Evolutionary conservation across 1,140 invertebrate species (phyloP).

Genomic region (Antheraea mylitta): DNA sequence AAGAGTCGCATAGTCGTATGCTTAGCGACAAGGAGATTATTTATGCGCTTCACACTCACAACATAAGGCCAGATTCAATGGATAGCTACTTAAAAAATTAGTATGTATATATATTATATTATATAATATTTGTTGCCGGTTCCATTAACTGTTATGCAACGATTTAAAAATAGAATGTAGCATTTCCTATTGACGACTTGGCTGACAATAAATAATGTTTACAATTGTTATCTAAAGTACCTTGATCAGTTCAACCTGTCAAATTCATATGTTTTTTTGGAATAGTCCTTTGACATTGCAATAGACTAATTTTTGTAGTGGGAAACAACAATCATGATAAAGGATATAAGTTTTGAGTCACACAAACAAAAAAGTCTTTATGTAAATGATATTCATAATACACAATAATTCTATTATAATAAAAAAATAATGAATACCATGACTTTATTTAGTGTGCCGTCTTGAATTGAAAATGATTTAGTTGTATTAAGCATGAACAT

Average conservation of each 20-base stretch:
- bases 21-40: slow-evolving; percentile 96
- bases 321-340: not conserved
- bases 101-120: slow-evolving; percentile 82
- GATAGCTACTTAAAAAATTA: slow-evolving; percentile 93
- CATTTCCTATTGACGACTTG: slow-evolving; percentile 13
- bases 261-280: not conserved
- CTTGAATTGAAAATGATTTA: no score
- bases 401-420: no score
- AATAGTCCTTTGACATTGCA: not conserved
- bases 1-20: slow-evolving; percentile 96
- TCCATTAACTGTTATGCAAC: slow-evolving; percentile 59
- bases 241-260: slow-evolving; percentile 29
- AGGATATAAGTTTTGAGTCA: no score
- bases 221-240: slow-evolving; percentile 26
- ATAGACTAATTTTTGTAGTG: not conserved
- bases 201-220: slow-evolving; percentile 18
- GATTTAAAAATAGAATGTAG: slow-evolving; percentile 52
- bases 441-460: no score
- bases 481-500: no score
- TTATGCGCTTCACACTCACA: slow-evolving; percentile 96
- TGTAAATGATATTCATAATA: no score
- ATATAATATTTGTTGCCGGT: slow-evolving; percentile 28
- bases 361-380: no score
- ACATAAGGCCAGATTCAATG: slow-evolving; percentile 92
- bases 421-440: no score